Evolutionary conservation across 1,140 invertebrate species (phyloP).

Genomic region (Brachionus plicatilis): DNA sequence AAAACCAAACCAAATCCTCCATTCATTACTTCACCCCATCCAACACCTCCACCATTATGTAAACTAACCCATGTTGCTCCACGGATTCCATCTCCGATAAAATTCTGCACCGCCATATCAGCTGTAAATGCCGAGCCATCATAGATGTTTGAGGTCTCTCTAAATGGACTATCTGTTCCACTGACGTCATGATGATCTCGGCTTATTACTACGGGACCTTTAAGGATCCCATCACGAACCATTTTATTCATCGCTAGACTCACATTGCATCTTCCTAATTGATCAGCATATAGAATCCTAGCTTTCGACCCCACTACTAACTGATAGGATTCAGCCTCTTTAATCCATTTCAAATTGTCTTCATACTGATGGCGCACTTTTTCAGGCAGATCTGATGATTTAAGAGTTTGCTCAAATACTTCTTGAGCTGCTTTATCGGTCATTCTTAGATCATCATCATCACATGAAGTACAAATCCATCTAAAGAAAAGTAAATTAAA

Average conservation of each 20-base stretch:
- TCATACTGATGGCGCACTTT: constrained; percentile 59
- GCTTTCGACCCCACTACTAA: constrained; percentile 65
- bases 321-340: constrained; percentile 61
- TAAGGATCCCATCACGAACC: constrained; percentile 40
- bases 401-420: constrained; percentile 58
- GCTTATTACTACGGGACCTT: constrained; percentile 63
- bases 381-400: constrained; percentile 45
- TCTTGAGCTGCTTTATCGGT: constrained; percentile 62
- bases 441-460: constrained; percentile 58
- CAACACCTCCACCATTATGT: constrained; percentile 67
- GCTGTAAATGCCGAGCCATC: constrained; percentile 66
- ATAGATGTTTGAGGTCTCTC: constrained; percentile 66
- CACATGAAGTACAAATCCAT: constrained; percentile 65
- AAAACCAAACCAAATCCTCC: constrained; percentile 66
- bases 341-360: constrained; percentile 66
- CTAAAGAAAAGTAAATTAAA: constrained; percentile 47
- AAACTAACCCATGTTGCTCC: constrained; percentile 68
- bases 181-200: constrained; percentile 69
- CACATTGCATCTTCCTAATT: constrained; percentile 57
- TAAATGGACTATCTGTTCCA: constrained; percentile 65
- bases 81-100: constrained; percentile 64
- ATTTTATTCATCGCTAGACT: constrained; percentile 18
- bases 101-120: constrained; percentile 68
- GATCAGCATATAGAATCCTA: constrained; percentile 65
- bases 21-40: constrained; percentile 69